Percentiles rank a stretch among this genome's conserved stretches.
Conservation (phyloP, 2,888 invertebrate genomes). For the Pseudococcus viburni region DNA sequence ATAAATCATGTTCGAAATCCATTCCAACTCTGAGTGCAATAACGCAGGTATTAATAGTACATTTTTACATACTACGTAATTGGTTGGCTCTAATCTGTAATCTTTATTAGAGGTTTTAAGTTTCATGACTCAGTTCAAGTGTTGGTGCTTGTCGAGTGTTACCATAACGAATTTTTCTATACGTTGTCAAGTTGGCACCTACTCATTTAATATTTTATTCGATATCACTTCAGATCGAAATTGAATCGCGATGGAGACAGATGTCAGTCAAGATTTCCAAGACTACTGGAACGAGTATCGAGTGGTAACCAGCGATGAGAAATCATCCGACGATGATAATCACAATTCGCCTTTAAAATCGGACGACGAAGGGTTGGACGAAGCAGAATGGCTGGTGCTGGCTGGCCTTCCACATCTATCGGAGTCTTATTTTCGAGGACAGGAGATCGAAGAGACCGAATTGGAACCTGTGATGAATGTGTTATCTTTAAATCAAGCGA, state of each 20-base stretch:
- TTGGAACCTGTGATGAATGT: constrained; percentile 77
- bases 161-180: neutral
- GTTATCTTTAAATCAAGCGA: constrained; percentile 79
- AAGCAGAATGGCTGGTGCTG: constrained; percentile 82
- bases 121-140: constrained; percentile 21
- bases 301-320: constrained; percentile 75
- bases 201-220: neutral
- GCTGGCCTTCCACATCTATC: constrained; percentile 82
- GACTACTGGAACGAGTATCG: constrained; percentile 81
- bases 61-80: neutral
- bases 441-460: constrained; percentile 78
- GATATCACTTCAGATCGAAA: neutral
- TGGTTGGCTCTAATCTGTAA: neutral
- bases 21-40: neutral
- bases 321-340: constrained; percentile 76
- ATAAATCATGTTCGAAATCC: constrained; percentile 1
- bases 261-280: constrained; percentile 72
- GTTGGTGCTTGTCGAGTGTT: neutral
- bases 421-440: constrained; percentile 80
- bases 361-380: constrained; percentile 77
- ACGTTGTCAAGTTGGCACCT: constrained; percentile 43
- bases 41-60: constrained; percentile 4
- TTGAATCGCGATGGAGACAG: constrained; percentile 69
- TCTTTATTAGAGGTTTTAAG: neutral
- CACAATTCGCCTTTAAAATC: constrained; percentile 73